phyloP scores from a whole-genome alignment of 2,113 vertebrate genomes.

The Ivindomyrus marchei region DNA sequence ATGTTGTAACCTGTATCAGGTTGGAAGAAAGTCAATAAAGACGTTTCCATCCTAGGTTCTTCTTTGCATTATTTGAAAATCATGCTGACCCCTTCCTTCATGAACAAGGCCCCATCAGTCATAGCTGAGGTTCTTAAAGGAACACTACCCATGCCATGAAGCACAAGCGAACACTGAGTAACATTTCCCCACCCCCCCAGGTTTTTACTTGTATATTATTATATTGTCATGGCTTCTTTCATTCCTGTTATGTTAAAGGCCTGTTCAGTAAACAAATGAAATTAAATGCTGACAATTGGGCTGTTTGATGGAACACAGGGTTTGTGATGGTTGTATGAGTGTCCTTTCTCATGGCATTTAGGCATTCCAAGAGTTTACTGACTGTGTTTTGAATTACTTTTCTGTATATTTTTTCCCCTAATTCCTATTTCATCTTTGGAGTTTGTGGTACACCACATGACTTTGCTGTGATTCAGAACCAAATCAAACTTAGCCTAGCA shows the following conservation, averaged over 20 bases:
- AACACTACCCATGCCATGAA: slow-evolving; percentile 51
- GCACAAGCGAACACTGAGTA: slow-evolving; percentile 43
- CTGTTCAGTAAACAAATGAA: not conserved
- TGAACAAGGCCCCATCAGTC: slow-evolving; percentile 36
- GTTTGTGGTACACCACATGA: not conserved
- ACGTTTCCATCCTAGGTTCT: slow-evolving; percentile 49
- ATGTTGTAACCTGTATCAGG: slow-evolving; percentile 74
- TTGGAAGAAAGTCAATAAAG: slow-evolving; percentile 45
- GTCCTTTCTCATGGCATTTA: not conserved
- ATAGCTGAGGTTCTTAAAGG: slow-evolving; percentile 46
- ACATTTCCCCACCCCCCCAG: not conserved
- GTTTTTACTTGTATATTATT: not conserved
- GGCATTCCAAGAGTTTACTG: not conserved
- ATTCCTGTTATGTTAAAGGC: not conserved
- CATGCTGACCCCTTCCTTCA: slow-evolving; percentile 46
- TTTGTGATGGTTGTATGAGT: not conserved
- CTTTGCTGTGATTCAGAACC: slow-evolving; percentile 14
- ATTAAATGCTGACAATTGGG: not conserved
- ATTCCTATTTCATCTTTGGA: not conserved
- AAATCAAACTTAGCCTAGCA: not conserved
- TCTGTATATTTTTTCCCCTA: not conserved
- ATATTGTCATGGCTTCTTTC: not conserved
- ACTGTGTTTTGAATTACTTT: not conserved
- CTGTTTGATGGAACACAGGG: not conserved
- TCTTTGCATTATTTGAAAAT: slow-evolving; percentile 60